phyloP scores from a whole-genome alignment of 2,888 invertebrate genomes.

The Nomada ferruginata region DNA sequence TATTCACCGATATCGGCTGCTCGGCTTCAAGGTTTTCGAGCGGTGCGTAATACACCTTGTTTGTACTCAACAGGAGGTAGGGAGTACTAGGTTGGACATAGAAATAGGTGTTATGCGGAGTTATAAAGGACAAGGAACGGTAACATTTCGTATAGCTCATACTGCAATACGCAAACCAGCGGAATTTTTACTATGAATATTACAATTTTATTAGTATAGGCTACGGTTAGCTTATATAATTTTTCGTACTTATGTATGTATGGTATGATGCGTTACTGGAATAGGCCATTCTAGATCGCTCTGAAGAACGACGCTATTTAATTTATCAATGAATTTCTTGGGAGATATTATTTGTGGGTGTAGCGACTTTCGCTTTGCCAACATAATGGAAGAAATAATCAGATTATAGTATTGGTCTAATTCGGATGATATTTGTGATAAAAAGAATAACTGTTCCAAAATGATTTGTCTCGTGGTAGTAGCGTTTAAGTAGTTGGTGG shows the following conservation, averaged over 20 bases:
- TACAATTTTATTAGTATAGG: not conserved
- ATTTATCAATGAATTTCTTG: not conserved
- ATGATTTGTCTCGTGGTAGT: slow-evolving; percentile 13
- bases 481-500: not conserved
- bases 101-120: not conserved
- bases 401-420: slow-evolving; percentile 3
- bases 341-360: slow-evolving; percentile 15
- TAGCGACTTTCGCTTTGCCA: slow-evolving; percentile 8
- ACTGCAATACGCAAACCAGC: not conserved
- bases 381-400: slow-evolving; percentile 3
- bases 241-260: not conserved
- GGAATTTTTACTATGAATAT: not conserved
- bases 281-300: slow-evolving; percentile 8
- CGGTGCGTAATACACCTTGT: slow-evolving; percentile 11
- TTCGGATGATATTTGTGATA: slow-evolving; percentile 1
- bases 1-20: not conserved
- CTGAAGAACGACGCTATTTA: slow-evolving; percentile 3
- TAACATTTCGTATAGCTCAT: slow-evolving; percentile 11
- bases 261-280: not conserved
- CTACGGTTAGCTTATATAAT: not conserved
- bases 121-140: not conserved
- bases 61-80: slow-evolving; percentile 9
- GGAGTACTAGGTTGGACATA: slow-evolving; percentile 15
- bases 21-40: not conserved
- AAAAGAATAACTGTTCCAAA: slow-evolving; percentile 5